phyloP scores from a whole-genome alignment of 2,113 vertebrate species.

The Emydocephalus ijimae region DNA sequence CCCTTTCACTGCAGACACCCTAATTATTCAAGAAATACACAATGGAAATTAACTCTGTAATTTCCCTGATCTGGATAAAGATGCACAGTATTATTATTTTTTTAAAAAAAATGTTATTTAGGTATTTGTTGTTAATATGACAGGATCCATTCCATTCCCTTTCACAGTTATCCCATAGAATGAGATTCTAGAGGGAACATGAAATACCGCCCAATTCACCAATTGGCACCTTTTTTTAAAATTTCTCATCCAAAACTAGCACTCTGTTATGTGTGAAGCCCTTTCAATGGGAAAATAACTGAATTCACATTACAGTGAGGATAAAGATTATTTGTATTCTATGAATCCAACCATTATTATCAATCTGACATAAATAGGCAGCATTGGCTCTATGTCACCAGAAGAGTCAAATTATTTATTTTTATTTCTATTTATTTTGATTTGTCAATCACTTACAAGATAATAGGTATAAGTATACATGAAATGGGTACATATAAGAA shows the following conservation, averaged over 20 bases:
- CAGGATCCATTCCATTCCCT: neutral
- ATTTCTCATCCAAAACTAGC: neutral
- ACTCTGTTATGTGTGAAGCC: neutral
- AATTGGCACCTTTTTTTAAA: neutral
- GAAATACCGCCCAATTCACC: neutral
- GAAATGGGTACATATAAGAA: too few species aligned
- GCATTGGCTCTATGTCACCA: neutral
- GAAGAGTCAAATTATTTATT: neutral
- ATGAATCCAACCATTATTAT: neutral
- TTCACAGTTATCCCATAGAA: neutral
- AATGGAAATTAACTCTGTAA: neutral
- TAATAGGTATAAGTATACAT: too few species aligned
- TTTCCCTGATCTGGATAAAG: neutral
- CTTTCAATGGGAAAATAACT: neutral
- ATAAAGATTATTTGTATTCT: neutral
- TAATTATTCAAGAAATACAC: neutral
- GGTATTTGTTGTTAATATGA: neutral
- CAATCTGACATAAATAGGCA: neutral
- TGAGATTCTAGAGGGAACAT: neutral
- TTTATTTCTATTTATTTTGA: too few species aligned
- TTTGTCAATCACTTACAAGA: too few species aligned
- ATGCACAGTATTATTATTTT: neutral
- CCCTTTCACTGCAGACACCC: neutral
- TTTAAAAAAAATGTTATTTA: neutral
- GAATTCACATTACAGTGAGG: neutral